Base-by-base conservation (phyloP, 2,888 invertebrate species). In the Cheilosia vernalis region DNA sequence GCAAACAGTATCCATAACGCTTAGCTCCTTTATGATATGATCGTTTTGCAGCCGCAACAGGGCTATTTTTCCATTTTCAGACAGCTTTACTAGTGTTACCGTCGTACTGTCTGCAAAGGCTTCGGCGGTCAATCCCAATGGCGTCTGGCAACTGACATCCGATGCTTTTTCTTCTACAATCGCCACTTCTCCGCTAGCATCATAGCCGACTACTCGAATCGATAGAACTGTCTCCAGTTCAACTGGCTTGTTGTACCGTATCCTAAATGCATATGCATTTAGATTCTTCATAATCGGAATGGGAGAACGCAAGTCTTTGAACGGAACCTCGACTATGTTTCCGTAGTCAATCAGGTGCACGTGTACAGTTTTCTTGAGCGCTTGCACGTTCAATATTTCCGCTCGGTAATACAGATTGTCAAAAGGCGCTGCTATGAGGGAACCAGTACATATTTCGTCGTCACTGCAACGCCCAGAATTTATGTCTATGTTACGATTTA, bases 281-380 rank as follows among this genome's bases (percentile, higher is more conserved):
- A 89, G 67, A 73, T 89, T 89, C 1, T 82, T 78, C 89, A 89
- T 89, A 21, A 89, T 88, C 0, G 88, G 88, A 27, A 88, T 89
- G 0, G 89, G 85, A 2, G 87, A 58, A 27, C 86, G 88, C 0
- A 89, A 44, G 19, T 88, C 81, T 6, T 85, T 74, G 27, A 79
- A 87, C 13, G 87, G 30, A n/a, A 88, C 66, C 15, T 84, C 73
- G 19, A 88, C 61, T 15, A 87, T 63, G 73, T 89, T 89, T 5
- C 89, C 89, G 69, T 89, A 89, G 58, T 89, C 89, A 19, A 89
- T 87, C 5, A 89, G 82, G 19, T 88, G 88, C 9, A 89, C 85
- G 0, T 58, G 77, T 0, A 87, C 88, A 27, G 79, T 66, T 40
- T 88, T 70, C 6, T 66, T 47, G 1, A 49, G 6, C 4, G 61